Percentiles rank a stretch among this genome's conserved stretches.
Conservation (phyloP, 2,888 invertebrate genomes). For the Drosophila histrio region DNA sequence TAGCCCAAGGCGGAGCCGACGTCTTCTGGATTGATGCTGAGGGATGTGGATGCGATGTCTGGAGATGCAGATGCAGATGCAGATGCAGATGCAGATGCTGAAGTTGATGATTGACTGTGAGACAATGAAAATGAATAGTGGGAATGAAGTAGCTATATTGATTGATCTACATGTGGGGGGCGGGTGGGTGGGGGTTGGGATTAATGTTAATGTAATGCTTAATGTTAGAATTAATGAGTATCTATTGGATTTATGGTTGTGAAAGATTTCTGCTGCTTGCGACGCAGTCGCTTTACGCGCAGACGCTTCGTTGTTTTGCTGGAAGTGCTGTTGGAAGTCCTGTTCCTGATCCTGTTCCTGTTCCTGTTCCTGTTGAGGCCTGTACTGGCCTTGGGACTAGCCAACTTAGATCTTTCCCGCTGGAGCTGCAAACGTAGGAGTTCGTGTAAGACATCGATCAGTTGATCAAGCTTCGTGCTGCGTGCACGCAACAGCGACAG, state of each 20-base stretch:
- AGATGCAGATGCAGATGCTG: conserved; percentile 37
- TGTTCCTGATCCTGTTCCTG: no score
- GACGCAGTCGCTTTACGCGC: conserved; percentile 39
- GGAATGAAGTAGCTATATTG: conserved; percentile 24
- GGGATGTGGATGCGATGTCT: conserved; percentile 8
- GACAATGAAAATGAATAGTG: conserved; percentile 61
- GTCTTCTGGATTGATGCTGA: background rate
- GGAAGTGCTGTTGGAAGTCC: background rate
- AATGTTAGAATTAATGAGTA: background rate
- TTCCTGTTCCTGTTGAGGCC: background rate
- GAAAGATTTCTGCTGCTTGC: background rate
- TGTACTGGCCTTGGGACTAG: background rate
- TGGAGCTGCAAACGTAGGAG: conserved; percentile 60
- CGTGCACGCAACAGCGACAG: conserved; percentile 29
- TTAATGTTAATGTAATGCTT: background rate
- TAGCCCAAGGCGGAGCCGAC: conserved; percentile 54
- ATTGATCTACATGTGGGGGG: no score
- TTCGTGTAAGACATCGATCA: conserved; percentile 74
- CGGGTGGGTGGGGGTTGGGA: no score
- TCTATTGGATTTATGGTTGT: background rate
- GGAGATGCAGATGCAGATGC: conserved; percentile 16
- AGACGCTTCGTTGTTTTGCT: conserved; percentile 30
- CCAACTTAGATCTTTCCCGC: conserved; percentile 5
- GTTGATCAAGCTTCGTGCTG: conserved; percentile 69
- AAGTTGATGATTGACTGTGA: conserved; percentile 64